These are phyloP conservation scores for Callimorpha dominula DNA, from an alignment of 2,888 invertebrate genomes.

Conservation along the genomic window DNA sequence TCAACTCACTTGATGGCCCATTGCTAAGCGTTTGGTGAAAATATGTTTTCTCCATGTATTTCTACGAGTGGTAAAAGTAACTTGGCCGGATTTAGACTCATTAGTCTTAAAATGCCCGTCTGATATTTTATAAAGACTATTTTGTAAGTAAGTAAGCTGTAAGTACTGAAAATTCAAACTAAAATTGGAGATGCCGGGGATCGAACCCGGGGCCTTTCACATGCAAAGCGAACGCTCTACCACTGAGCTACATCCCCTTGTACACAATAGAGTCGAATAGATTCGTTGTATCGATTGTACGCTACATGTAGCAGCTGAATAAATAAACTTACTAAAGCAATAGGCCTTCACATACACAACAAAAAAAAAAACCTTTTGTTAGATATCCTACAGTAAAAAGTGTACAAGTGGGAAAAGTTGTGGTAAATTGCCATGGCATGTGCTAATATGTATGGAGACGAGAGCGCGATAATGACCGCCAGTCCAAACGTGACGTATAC, in stretches of 20 bases:
- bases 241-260: conserved; percentile 94
- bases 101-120: too few species aligned
- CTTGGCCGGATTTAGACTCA: too few species aligned
- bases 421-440: conserved; percentile 22
- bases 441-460: conserved; percentile 26
- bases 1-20: too few species aligned
- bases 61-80: too few species aligned
- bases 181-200: conserved; percentile 95
- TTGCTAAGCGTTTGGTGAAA: too few species aligned
- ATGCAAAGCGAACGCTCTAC: conserved; percentile 99
- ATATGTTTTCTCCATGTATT: too few species aligned
- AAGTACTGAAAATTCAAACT: background rate
- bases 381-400: conserved; percentile 19
- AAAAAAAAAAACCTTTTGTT: conserved; percentile 18
- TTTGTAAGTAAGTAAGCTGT: too few species aligned
- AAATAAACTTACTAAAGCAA: background rate
- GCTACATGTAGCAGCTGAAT: background rate
- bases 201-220: conserved; percentile 99
- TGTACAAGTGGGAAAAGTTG: conserved; percentile 13
- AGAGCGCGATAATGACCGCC: conserved; percentile 19
- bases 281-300: background rate
- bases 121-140: too few species aligned
- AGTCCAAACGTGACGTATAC: conserved; percentile 5
- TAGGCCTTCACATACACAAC: background rate
- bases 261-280: background rate